phyloP scores from a whole-genome alignment of 2,113 vertebrate species.

The Platysteira castanea region DNA sequence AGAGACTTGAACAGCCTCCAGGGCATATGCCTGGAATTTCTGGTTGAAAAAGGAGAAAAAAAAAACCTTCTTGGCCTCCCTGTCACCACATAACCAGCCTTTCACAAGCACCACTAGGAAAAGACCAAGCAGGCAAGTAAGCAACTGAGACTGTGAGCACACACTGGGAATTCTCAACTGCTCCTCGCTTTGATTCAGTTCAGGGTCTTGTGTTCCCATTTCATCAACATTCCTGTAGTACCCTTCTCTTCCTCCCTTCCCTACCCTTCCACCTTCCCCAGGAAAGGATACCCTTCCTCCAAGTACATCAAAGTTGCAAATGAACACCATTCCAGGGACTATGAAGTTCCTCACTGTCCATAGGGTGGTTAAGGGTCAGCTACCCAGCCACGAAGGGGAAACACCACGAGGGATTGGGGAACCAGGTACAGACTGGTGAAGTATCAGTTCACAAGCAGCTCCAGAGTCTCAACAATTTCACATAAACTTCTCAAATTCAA shows the following conservation, averaged over 20 bases:
- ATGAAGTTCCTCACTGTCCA: background rate
- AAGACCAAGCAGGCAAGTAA: background rate
- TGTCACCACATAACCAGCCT: background rate
- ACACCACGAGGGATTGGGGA: fast-evolving
- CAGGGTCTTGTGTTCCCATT: background rate
- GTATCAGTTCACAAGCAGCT: background rate
- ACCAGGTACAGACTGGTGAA: background rate
- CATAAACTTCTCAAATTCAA: background rate
- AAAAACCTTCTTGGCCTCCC: background rate
- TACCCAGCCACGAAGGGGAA: background rate
- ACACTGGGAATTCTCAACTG: background rate
- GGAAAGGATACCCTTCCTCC: background rate
- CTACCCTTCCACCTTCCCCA: background rate
- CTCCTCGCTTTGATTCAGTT: fast-evolving
- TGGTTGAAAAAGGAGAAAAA: background rate
- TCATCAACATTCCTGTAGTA: background rate
- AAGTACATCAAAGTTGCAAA: background rate
- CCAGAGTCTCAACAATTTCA: background rate
- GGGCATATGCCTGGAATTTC: background rate
- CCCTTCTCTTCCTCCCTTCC: background rate
- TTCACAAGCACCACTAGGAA: background rate
- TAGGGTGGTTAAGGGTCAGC: background rate
- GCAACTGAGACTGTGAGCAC: background rate
- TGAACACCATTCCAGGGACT: background rate
- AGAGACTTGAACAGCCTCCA: background rate